A percentile compares a stretch with the other conserved stretches of the same genome.
phyloP scores from a whole-genome alignment of 2,888 invertebrate genomes.

The Macaria liturata region DNA sequence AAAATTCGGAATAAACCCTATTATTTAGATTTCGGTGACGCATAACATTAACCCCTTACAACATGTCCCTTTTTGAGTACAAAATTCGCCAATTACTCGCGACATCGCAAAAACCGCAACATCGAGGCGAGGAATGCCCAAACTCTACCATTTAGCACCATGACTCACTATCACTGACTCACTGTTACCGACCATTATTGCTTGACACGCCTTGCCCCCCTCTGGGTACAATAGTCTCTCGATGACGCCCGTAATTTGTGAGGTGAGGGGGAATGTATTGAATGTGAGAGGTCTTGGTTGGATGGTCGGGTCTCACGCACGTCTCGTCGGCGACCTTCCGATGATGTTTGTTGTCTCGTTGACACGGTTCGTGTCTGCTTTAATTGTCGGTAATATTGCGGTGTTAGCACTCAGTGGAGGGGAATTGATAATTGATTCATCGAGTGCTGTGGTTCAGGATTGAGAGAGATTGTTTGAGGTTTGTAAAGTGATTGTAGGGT shows the following conservation, averaged over 20 bases:
- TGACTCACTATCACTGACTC: slow-evolving; percentile 43
- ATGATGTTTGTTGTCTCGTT: slow-evolving; percentile 36
- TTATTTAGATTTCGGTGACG: no score
- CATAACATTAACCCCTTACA: no score
- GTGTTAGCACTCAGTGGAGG: slow-evolving; percentile 6
- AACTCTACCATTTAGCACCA: slow-evolving; percentile 39
- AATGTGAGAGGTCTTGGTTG: slow-evolving; percentile 39
- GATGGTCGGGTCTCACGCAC: slow-evolving; percentile 57
- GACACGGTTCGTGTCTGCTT: slow-evolving; percentile 30
- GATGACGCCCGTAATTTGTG: slow-evolving; percentile 4
- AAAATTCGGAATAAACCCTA: no score
- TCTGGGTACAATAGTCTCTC: slow-evolving; percentile 1
- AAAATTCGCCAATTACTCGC: no score
- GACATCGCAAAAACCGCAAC: slow-evolving; percentile 24
- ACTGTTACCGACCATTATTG: slow-evolving; percentile 38
- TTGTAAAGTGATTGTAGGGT: neutral
- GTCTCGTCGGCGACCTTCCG: slow-evolving; percentile 47
- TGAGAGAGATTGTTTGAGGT: neutral
- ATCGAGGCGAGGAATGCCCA: slow-evolving; percentile 47
- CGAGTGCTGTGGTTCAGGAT: neutral
- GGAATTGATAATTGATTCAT: neutral
- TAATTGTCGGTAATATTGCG: slow-evolving; percentile 24
- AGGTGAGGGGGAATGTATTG: slow-evolving; percentile 37
- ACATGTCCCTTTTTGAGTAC: no score
- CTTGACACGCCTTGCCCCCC: slow-evolving; percentile 43